phyloP scores from a whole-genome alignment of 2,113 vertebrate genomes.

The Tursiops truncatus region DNA sequence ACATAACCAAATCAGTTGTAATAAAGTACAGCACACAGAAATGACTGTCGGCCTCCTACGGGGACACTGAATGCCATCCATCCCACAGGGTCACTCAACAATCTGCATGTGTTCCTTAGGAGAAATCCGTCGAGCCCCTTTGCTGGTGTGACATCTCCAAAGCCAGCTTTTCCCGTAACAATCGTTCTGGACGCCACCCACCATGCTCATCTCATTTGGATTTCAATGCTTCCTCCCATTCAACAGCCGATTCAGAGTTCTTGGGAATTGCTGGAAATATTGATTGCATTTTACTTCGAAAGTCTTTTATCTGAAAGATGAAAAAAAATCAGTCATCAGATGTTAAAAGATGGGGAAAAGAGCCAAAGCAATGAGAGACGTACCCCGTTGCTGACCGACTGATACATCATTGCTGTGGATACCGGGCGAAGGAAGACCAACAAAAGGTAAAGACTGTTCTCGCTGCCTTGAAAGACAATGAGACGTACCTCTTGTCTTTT shows the following conservation, averaged over 20 bases:
- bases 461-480: neutral
- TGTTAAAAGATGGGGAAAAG: slow-evolving; percentile 37
- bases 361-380: neutral
- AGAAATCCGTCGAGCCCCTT: neutral
- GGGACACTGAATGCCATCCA: neutral
- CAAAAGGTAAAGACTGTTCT: neutral
- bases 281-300: slow-evolving; percentile 92
- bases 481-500: neutral
- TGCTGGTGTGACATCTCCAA: neutral
- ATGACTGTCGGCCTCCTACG: neutral
- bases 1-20: neutral
- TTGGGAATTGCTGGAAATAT: slow-evolving; percentile 91
- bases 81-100: neutral
- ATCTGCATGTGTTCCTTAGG: neutral
- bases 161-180: neutral
- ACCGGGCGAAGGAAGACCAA: neutral
- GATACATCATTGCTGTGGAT: neutral
- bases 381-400: neutral
- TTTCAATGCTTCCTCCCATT: slow-evolving; percentile 90
- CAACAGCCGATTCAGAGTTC: slow-evolving; percentile 70
- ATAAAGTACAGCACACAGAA: neutral
- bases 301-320: slow-evolving; percentile 89
- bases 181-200: neutral
- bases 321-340: slow-evolving; percentile 59
- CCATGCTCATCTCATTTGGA: slow-evolving; percentile 84